Conservation (phyloP, 2,797 vertebrate species). For the Spinus olivaceus region DNA sequence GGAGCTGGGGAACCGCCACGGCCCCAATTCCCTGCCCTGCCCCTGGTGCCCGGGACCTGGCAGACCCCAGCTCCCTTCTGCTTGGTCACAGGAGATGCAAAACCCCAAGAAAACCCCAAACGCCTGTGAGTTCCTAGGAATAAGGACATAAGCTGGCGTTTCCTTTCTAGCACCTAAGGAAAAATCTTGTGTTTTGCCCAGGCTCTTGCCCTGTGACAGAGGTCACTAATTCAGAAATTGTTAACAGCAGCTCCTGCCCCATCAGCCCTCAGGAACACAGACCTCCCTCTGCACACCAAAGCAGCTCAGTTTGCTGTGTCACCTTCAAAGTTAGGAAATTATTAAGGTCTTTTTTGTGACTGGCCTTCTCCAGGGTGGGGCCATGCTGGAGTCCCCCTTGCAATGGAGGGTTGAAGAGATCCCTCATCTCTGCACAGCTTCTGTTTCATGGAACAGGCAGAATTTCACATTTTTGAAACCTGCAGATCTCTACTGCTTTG, state of each 20-base stretch:
- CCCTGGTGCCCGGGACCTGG: neutral
- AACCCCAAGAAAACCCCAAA: neutral
- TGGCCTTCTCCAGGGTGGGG: neutral
- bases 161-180: neutral
- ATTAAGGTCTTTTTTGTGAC: neutral
- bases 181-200: neutral
- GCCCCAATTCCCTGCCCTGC: neutral
- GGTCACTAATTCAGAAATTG: neutral
- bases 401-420: neutral
- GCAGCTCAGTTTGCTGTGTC: neutral
- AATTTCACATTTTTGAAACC: neutral
- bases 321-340: neutral
- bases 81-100: neutral
- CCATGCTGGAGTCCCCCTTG: neutral
- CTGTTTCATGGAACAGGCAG: neutral
- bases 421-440: neutral
- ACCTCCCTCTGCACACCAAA: neutral
- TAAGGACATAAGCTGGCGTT: neutral
- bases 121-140: neutral
- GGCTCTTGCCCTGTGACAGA: fast-evolving
- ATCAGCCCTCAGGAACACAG: neutral
- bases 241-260: neutral
- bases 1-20: neutral
- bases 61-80: fast-evolving
- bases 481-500: neutral